Evolutionary conservation across 2,113 vertebrate species (phyloP).

Genomic region (Sminthopsis crassicaudata): DNA sequence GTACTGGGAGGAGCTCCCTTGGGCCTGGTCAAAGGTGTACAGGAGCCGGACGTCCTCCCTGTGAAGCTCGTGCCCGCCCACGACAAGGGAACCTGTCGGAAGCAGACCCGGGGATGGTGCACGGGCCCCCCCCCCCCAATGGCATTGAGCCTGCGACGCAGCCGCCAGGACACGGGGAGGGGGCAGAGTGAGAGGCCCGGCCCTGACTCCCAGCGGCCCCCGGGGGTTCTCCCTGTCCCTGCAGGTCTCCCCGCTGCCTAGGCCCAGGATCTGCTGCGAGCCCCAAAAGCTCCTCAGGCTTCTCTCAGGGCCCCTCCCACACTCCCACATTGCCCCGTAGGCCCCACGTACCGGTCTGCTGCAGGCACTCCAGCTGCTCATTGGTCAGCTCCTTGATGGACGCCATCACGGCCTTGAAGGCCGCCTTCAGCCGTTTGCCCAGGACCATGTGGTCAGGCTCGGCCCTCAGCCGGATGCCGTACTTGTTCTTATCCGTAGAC

Average conservation of each 20-base stretch:
- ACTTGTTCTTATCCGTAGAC: slow-evolving; percentile 94
- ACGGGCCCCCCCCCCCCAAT: accelerated
- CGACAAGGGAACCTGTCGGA: slow-evolving; percentile 88
- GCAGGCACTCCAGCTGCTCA: slow-evolving; percentile 93
- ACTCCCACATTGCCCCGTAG: too few relatives aligned
- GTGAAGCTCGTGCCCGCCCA: slow-evolving; percentile 93
- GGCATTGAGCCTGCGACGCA: background rate
- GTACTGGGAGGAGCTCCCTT: slow-evolving; percentile 86
- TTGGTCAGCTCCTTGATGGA: slow-evolving; percentile 93
- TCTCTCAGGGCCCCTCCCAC: too few relatives aligned
- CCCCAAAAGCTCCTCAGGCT: too few relatives aligned
- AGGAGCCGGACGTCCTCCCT: slow-evolving; percentile 95
- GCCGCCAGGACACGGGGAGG: too few relatives aligned
- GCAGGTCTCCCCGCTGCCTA: too few relatives aligned
- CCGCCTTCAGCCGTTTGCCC: slow-evolving; percentile 95
- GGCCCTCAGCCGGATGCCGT: slow-evolving; percentile 92
- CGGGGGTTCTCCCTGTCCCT: too few relatives aligned
- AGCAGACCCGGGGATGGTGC: background rate
- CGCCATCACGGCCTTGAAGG: slow-evolving; percentile 91
- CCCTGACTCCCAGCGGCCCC: too few relatives aligned
- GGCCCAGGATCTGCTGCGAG: too few relatives aligned
- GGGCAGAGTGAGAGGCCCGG: too few relatives aligned
- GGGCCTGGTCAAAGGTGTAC: slow-evolving; percentile 91
- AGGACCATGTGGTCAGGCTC: slow-evolving; percentile 98
- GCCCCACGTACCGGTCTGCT: slow-evolving; percentile 88